Base-by-base conservation (phyloP, 2,797 vertebrate genomes). In the Helostoma temminkii region DNA sequence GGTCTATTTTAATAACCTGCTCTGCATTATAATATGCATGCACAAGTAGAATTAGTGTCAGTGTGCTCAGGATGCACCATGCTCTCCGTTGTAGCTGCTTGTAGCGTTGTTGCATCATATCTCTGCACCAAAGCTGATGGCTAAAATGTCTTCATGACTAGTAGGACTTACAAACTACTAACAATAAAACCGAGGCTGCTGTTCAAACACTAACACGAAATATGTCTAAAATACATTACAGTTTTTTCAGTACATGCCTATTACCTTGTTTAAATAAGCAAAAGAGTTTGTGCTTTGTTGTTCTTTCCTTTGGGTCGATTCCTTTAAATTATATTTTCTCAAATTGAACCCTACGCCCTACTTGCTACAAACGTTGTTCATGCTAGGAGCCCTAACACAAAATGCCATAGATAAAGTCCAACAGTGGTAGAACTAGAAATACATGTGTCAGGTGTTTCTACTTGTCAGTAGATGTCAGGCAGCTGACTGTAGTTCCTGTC, bases 401-500 rank as follows among this genome's bases (percentile, higher is more conserved):
- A 45, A 54, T 45, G 55, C 54, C 78, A 74, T 53, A 72, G 68
- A 53, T 32, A 21, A 42, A 57, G 65, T 84, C 56, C 59, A 80
- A 63, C 60, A 48, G 61, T 78, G 46, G 39, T 74, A 46, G 57
- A 46, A 71, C 53, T 58, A 62, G 59, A 65, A 46, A 47, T 75
- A 42, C 41, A 46, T 37, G 45, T 57, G 39, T n/a, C n/a, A n/a
- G n/a, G n/a, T 36, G 26, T 68, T 39, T 76, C 28, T 75, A 46
- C 54, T 19, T 68, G 15, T 96, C 93, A 99, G 93, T 99, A 99
- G 93, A 99, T 99, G 85, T 99, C 96, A 77, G 96, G 96, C 82
- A 97, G 89, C 71, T 94, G 94, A 81, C 92, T 90, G 93, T 97
- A 98, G 90, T 94, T 96, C 89, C 98, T 95, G 88, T 97, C 96